These are phyloP conservation scores for Meiosimyza decipiens DNA, from an alignment of 2,888 invertebrate species.

Conservation along the genomic window DNA sequence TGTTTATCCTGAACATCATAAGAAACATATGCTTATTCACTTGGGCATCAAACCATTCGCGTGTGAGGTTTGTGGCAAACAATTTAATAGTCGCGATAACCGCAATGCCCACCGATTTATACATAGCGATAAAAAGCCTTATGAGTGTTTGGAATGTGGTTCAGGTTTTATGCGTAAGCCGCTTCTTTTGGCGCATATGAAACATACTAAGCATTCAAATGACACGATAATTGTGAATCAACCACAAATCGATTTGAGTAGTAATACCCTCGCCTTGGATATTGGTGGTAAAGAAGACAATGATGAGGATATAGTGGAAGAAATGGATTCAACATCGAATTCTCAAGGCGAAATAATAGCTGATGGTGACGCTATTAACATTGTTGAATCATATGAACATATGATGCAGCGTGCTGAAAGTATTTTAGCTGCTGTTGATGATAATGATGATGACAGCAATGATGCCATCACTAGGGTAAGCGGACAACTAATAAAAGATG, in stretches of 20 bases:
- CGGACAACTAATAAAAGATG: constrained; percentile 48
- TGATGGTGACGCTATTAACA: constrained; percentile 9
- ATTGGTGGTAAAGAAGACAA: constrained; percentile 26
- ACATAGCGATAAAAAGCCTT: constrained; percentile 88
- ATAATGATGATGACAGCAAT: constrained; percentile 20
- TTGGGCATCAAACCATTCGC: constrained; percentile 80
- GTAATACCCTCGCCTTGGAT: not conserved
- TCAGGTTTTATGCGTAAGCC: constrained; percentile 88
- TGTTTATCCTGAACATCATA: constrained; percentile 85
- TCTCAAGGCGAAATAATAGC: constrained; percentile 36
- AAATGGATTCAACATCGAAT: constrained; percentile 22
- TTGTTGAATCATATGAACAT: constrained; percentile 24
- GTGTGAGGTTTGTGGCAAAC: constrained; percentile 85
- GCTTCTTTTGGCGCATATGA: constrained; percentile 80
- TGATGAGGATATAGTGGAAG: not conserved
- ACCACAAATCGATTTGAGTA: constrained; percentile 70
- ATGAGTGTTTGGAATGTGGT: constrained; percentile 84
- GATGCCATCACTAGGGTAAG: constrained; percentile 35
- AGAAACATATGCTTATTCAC: constrained; percentile 79
- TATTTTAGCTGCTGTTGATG: constrained; percentile 4
- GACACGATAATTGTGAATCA: constrained; percentile 87
- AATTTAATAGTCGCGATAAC: constrained; percentile 86
- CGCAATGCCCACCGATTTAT: constrained; percentile 86
- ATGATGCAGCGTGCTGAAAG: constrained; percentile 25
- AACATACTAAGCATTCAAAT: constrained; percentile 71